Base-by-base conservation (phyloP, 2,888 invertebrate species). In the Cataglyphis albicans region DNA sequence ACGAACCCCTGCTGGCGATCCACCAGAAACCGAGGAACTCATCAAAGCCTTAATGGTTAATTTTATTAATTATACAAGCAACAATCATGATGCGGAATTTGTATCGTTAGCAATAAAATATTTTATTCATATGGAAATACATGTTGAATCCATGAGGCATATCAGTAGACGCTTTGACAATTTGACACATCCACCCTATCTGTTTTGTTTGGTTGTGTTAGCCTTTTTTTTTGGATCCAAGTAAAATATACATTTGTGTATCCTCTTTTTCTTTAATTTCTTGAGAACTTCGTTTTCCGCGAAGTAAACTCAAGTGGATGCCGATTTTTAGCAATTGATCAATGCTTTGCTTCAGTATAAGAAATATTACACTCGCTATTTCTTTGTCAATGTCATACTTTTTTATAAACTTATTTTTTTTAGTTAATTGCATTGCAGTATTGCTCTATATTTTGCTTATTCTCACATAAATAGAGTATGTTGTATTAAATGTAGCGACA, bases 11-110 rank as follows among this genome's bases (percentile, higher is more conserved):
- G 96, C 97, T 0, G 97, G 97, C 1, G 98, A 98, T 93, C 98
- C 98, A 0, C 98, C 98, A 0, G 98, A 99, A 95, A 97, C 99
- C 0, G 98, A 99, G 92, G 98, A 98, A 92, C 96, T 99, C 44
- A 97, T 99, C 84, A 98, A 98, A 95, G 96, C 97, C 84, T 92
- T 96, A 86, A 95, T 95, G 95, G 96, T 95, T 93, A 91, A 92
- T 93, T 52, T 52, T 52, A 88, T 74, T 80, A 89, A 86, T 91
- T 91, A 89, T 91, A 83, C 68, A 80, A 82, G 88, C 61, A 86
- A 83, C 67, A 81, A 84, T 86, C 76, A 88, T 87, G 64, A 84
- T 83, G 76, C 82, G 81, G 86, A 89, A 84, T 88, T 84, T 92
- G 92, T 93, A 92, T 85, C 86, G 68, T 87, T 84, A 89, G 86